Base-by-base conservation (phyloP, 2,113 vertebrate genomes). In the Enhydra lutris region DNA sequence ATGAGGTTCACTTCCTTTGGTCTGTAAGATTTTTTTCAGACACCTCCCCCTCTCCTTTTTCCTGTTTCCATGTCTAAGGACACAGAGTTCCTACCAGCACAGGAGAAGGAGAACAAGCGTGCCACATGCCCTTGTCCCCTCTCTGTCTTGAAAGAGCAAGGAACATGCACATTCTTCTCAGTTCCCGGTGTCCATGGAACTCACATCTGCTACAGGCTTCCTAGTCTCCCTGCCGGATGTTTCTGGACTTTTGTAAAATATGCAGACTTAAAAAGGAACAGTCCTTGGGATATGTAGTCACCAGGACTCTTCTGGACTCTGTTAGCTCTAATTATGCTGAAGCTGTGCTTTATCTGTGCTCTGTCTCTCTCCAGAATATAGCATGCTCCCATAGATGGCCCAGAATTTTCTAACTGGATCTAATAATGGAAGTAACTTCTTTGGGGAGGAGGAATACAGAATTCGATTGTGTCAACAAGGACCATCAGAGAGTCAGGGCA, bases 41-140 rank as follows among this genome's bases (percentile, higher is more conserved):
- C 11, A 23, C 1, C 18, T 13, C 10, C 8, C 1, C 1, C 13
- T 7, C 12, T 1, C 1, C 21, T 3, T 45, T 80, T 83, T 78
- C 8, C 29, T 61, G 39, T 52, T 71, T 73, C 1, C 23, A 31
- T 34, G 26, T 61, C 69, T 20, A 45, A 61, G 76, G 55, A 42
- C 15, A 29, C 57, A 45, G 18, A 78, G 9, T 14, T 94, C 34
- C 36, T 4, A 6, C 29, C 24, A 55, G 45, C 50, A 29, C n/a
- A 34, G 36, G 17, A 79, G n/a, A n/a, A 67, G 14, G 31, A 91
- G 76, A 63, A 50, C 2, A 6, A 18, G 17, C 15, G 5, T 2
- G 7, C 7, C 20, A 7, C 52, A 6, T 55, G 52, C 29, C 23
- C 9, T 36, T 31, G 12, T 63, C 21, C 65, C 36, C 3, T 50